These are phyloP conservation scores for Drosophila lacteicornis DNA, from an alignment of 1,140 invertebrate genomes.

Conservation along the genomic window DNA sequence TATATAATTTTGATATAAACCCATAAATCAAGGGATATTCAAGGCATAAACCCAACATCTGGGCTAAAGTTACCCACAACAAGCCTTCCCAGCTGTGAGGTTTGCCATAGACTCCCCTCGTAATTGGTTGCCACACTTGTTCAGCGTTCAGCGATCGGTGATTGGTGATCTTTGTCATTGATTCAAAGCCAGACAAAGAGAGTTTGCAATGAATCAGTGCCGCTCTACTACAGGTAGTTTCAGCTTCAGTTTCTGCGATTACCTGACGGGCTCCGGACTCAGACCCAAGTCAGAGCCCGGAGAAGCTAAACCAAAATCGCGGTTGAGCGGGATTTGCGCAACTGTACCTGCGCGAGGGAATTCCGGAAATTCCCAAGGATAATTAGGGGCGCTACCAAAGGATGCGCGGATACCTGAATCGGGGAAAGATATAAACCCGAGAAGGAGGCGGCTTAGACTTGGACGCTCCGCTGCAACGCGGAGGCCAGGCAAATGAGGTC, in stretches of 20 bases:
- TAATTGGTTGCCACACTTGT: conserved; percentile 15
- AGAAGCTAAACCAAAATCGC: neutral
- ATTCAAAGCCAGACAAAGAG: neutral
- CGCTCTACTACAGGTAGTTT: neutral
- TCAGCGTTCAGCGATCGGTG: neutral
- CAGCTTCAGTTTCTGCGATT: neutral
- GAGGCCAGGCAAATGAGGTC: conserved; percentile 51
- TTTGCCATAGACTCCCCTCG: neutral
- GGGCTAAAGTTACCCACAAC: neutral
- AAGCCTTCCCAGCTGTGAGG: neutral
- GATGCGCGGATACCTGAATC: conserved; percentile 8
- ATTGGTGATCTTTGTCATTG: neutral
- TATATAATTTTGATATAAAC: neutral
- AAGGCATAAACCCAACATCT: neutral
- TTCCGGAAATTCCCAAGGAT: conserved; percentile 19
- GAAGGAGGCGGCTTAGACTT: neutral
- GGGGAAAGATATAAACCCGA: neutral
- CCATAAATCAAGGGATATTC: neutral
- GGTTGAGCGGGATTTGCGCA: conserved; percentile 27
- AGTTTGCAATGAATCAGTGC: conserved; percentile 6
- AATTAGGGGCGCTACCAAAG: neutral
- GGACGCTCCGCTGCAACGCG: no score
- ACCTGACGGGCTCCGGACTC: neutral
- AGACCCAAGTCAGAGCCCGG: neutral
- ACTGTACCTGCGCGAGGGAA: conserved; percentile 24